Evolutionary conservation across 2,888 invertebrate genomes (phyloP).

Genomic region (Tetranychus truncatus): DNA sequence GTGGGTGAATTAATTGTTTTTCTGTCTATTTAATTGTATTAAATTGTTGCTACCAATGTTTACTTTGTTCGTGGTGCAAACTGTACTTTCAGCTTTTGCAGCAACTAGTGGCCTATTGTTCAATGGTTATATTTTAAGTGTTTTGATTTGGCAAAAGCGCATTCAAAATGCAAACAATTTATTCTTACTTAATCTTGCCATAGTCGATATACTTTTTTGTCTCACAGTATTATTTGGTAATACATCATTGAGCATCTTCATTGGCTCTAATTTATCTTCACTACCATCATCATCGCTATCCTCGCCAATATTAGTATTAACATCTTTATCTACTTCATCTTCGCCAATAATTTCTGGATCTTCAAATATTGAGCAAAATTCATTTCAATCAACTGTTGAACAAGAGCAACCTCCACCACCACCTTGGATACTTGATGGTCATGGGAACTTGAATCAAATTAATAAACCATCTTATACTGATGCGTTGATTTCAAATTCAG

Average conservation of each 20-base stretch:
- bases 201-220: slow-evolving; percentile 49
- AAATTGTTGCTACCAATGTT: not conserved
- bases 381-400: not conserved
- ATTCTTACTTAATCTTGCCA: slow-evolving; percentile 51
- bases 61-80: slow-evolving; percentile 2
- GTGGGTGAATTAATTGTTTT: not conserved
- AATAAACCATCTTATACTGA: not conserved
- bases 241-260: slow-evolving; percentile 11
- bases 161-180: slow-evolving; percentile 46
- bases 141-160: slow-evolving; percentile 50
- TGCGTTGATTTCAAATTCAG: not conserved
- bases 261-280: not conserved
- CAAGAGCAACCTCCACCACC: not conserved
- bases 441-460: not conserved
- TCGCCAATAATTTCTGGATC: not conserved
- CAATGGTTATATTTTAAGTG: slow-evolving; percentile 53
- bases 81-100: slow-evolving; percentile 16
- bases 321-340: not conserved
- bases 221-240: slow-evolving; percentile 38
- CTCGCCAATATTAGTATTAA: not conserved
- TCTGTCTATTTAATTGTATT: too few species aligned
- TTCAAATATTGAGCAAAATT: not conserved
- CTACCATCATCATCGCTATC: not conserved
- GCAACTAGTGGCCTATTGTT: slow-evolving; percentile 46
- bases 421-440: not conserved